Evolutionary conservation across 2,113 vertebrate genomes (phyloP).

Genomic region (Chitala chitala): DNA sequence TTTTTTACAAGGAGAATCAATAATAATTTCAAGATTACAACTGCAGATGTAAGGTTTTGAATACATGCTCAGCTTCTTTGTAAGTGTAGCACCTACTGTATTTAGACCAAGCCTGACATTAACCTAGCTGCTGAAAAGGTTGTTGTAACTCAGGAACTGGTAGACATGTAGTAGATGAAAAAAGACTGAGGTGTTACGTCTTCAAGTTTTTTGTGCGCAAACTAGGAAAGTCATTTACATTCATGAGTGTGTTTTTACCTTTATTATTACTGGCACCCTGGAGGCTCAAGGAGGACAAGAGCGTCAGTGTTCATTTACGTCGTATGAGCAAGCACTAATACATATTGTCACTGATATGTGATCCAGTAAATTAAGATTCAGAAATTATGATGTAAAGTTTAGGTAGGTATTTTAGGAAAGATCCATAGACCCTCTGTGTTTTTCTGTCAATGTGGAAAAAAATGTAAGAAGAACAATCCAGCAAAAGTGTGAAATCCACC

Average conservation of each 20-base stretch:
- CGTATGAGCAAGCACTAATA: neutral
- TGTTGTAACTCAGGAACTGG: too few species aligned
- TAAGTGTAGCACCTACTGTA: too few species aligned
- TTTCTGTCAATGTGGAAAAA: neutral
- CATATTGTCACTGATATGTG: neutral
- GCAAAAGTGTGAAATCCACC: neutral
- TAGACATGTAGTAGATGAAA: too few species aligned
- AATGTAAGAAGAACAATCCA: neutral
- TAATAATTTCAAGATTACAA: too few species aligned
- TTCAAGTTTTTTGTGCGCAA: too few species aligned
- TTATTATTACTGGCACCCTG: neutral
- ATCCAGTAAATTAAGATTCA: neutral
- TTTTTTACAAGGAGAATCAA: too few species aligned
- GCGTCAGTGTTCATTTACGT: neutral
- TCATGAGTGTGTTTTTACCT: neutral
- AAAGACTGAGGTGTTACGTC: too few species aligned
- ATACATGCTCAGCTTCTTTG: too few species aligned
- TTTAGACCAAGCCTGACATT: too few species aligned
- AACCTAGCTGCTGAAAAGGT: too few species aligned
- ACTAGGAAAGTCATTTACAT: too few species aligned
- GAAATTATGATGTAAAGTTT: slow-evolving; percentile 4
- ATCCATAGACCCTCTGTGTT: neutral
- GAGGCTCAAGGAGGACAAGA: neutral
- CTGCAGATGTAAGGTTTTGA: too few species aligned
- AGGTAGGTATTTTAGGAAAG: neutral